Evolutionary conservation across 2,797 vertebrate species (phyloP), one percentile per base, ranked within the genome.

Genomic region (Acipenser oxyrinchus): DNA sequence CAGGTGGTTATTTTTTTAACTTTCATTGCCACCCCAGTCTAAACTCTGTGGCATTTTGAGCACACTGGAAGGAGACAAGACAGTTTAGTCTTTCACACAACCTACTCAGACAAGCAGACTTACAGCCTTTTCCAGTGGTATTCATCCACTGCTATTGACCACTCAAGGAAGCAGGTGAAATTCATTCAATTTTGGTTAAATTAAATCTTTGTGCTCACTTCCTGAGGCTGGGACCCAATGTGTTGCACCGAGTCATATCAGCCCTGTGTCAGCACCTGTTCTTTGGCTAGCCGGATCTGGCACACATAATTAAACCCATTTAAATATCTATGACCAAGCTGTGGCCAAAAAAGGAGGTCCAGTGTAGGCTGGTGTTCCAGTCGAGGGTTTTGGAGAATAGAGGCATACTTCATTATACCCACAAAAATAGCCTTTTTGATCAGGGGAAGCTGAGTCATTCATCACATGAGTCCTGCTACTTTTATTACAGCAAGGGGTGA

Each of bases 351-450:
- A 69, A 15, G 1, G 65, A 59, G 69, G 76, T 78, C 74, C 63
- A 69, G 63, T 0, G 4, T 12, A 66, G 62, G 67, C 62, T 74
- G 67, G 75, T 71, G 57, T 77, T 81, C 71, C 69, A 71, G 57
- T 63, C 71, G 77, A 70, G 65, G 70, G 63, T 70, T 75, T 77
- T 74, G 1, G 77, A 75, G 74, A 79, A 76, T 74, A 77, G 73
- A 0, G 0, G 0, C 69, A 76, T 80, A 5, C 67, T 72, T 62
- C 61, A 69, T 75, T 81, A 76, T 83, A 76, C 72, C 71, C 71
- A 79, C 70, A 75, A 77, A 82, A 78, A 65, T 67, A 70, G 74
- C 70, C 71, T 78, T 79, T 83, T 76, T 81, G 73, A 79, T 78
- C 66, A 69, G 69, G 71, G 76, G 71, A 74, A 76, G 76, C 73